A percentile compares a stretch with the other conserved stretches of the same genome.
Conservation (phyloP, 1,140 invertebrate genomes). For the Zaprionus gabonicus region DNA sequence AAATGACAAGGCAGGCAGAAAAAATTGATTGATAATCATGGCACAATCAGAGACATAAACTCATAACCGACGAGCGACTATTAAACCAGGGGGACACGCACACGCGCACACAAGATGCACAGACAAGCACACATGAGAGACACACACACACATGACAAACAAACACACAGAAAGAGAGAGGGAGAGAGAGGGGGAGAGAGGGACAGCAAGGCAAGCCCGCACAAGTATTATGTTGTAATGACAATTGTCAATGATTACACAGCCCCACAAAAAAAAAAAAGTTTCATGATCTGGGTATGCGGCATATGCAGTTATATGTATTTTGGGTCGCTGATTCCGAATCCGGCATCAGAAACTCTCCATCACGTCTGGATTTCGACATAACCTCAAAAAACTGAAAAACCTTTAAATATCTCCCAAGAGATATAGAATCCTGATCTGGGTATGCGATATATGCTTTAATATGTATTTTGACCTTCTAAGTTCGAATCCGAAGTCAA, state of each 20-base stretch:
- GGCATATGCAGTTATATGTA: too few relatives aligned
- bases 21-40: constrained; percentile 55
- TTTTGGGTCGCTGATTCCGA: too few relatives aligned
- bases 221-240: constrained; percentile 25
- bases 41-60: constrained; percentile 45
- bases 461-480: too few relatives aligned
- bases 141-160: constrained; percentile 2
- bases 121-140: constrained; percentile 2
- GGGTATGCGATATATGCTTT: too few relatives aligned
- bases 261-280: too few relatives aligned
- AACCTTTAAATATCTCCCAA: too few relatives aligned
- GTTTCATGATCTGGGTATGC: too few relatives aligned
- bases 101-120: constrained; percentile 7
- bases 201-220: neutral
- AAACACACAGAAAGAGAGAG: neutral
- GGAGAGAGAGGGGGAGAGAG: neutral
- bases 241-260: constrained; percentile 39
- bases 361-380: too few relatives aligned
- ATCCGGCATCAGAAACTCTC: too few relatives aligned
- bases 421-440: too few relatives aligned
- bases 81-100: constrained; percentile 30
- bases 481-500: too few relatives aligned
- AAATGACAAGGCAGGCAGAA: constrained; percentile 39
- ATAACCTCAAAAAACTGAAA: too few relatives aligned
- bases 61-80: constrained; percentile 25